These are phyloP conservation scores for Paratrypauchen microcephalus DNA, from an alignment of 2,797 vertebrate species.

Conservation along the genomic window DNA sequence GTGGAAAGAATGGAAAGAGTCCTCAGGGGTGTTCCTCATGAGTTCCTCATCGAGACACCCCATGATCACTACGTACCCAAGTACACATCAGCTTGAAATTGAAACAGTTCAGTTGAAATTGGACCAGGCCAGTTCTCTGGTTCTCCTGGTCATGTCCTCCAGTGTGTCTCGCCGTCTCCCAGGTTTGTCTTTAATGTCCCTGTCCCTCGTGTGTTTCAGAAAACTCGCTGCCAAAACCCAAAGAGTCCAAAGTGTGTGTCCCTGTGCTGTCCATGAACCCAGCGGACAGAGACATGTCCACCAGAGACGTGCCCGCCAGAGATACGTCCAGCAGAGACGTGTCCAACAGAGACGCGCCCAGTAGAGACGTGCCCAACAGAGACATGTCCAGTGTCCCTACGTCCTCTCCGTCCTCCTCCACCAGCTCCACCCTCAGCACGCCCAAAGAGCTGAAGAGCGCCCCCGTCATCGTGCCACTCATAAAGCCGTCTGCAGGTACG, in stretches of 20 bases:
- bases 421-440: conserved; percentile 71
- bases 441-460: conserved; percentile 90
- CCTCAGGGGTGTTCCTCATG: no score
- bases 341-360: conserved; percentile 21
- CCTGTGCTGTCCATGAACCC: conserved; percentile 85
- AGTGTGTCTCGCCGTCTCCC: background rate
- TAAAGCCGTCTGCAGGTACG: conserved; percentile 97
- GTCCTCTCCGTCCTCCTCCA: conserved; percentile 81
- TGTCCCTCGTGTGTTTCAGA: conserved; percentile 73
- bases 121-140: no score
- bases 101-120: no score
- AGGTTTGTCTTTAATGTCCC: no score
- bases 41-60: no score
- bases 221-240: conserved; percentile 94
- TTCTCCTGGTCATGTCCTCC: background rate
- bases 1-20: no score
- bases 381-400: conserved; percentile 60
- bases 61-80: no score
- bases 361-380: conserved; percentile 74
- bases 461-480: conserved; percentile 93
- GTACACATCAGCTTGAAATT: no score
- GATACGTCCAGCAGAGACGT: conserved; percentile 75
- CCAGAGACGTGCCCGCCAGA: conserved; percentile 21
- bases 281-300: conserved; percentile 83
- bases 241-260: conserved; percentile 79